Conservation (phyloP, 2,888 invertebrate genomes). For the Tipula helvola region DNA sequence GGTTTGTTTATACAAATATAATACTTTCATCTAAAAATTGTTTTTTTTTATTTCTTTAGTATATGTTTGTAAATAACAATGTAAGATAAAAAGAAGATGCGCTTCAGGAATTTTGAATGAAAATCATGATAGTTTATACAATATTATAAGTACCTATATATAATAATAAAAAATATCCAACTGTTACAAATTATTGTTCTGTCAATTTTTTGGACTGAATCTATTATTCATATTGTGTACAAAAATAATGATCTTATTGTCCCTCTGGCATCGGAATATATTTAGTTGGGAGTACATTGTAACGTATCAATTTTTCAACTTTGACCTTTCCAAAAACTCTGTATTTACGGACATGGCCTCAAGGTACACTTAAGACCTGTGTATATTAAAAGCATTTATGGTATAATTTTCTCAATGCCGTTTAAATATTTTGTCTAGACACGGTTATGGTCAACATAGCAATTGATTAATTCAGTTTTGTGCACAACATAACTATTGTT, state of each 20-base stretch:
- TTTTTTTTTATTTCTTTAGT: background rate
- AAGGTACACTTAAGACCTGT: background rate
- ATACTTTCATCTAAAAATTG: background rate
- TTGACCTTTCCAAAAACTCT: no score
- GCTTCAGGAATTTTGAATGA: background rate
- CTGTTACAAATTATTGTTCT: background rate
- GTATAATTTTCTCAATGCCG: no score
- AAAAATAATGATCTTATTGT: no score
- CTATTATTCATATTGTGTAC: no score
- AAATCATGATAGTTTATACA: background rate
- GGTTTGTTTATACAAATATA: background rate
- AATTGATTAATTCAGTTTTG: no score
- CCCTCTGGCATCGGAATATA: no score
- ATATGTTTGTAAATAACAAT: background rate
- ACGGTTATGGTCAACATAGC: no score
- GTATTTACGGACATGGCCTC: background rate
- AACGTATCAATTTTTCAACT: no score
- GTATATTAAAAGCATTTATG: background rate
- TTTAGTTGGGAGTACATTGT: no score
- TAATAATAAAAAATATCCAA: background rate
- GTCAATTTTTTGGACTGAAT: background rate
- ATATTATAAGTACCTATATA: background rate
- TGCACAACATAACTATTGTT: no score
- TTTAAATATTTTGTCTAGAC: no score
- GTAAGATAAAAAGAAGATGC: background rate